A percentile compares a stretch with the other conserved stretches of the same genome.
phyloP scores from a whole-genome alignment of 2,113 vertebrate species.

The Axis porcinus region DNA sequence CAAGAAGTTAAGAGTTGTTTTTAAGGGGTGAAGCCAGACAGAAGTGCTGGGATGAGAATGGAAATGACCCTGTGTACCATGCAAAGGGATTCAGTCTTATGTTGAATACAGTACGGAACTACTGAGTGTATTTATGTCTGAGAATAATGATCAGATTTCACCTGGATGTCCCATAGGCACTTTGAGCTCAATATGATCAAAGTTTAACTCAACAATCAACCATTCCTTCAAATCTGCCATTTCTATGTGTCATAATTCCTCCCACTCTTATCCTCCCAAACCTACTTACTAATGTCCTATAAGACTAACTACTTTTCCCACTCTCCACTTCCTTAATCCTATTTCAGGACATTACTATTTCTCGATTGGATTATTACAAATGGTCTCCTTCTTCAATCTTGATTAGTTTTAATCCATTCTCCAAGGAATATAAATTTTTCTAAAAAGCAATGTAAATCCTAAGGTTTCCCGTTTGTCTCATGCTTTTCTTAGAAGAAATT shows the following conservation, averaged over 20 bases:
- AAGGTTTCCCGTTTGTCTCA: neutral
- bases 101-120: neutral
- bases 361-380: neutral
- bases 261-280: neutral
- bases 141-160: neutral
- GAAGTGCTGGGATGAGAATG: neutral
- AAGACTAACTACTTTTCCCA: neutral
- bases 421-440: neutral
- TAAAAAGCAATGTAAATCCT: neutral
- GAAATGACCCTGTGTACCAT: neutral
- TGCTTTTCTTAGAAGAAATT: neutral
- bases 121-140: neutral
- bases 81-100: neutral
- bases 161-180: neutral
- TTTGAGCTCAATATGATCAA: neutral
- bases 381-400: neutral
- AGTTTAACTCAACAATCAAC: neutral
- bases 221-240: neutral
- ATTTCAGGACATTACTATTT: neutral
- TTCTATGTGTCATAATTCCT: neutral
- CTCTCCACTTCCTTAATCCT: neutral
- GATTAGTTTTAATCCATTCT: neutral
- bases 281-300: neutral
- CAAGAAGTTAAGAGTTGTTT: neutral
- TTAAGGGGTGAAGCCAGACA: neutral